Evolutionary conservation across 2,113 vertebrate genomes (phyloP).

Genomic region (Heterocephalus glaber): DNA sequence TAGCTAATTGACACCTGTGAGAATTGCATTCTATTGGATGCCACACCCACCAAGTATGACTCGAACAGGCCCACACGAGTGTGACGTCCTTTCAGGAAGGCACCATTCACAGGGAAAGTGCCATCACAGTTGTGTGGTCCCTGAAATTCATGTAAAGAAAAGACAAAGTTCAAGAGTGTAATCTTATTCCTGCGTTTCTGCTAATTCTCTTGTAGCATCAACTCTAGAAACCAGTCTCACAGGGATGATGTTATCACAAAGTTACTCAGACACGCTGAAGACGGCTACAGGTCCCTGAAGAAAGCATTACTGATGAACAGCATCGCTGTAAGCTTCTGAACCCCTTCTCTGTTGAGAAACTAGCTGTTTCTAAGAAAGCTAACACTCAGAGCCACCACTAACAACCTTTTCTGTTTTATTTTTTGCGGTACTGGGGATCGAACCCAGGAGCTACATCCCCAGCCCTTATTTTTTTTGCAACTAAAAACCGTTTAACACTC

Average conservation of each 20-base stretch:
- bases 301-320: slow-evolving; percentile 72
- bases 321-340: slow-evolving; percentile 69
- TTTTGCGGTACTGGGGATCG: too few species aligned
- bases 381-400: neutral
- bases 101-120: rapidly evolving
- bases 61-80: rapidly evolving
- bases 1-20: rapidly evolving
- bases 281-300: slow-evolving; percentile 76
- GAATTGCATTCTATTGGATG: rapidly evolving
- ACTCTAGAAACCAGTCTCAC: neutral
- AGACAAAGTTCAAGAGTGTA: neutral
- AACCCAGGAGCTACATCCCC: too few species aligned
- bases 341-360: neutral
- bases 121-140: rapidly evolving
- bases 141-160: neutral
- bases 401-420: too few species aligned
- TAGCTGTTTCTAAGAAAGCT: neutral
- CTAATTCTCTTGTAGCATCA: neutral
- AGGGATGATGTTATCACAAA: slow-evolving; percentile 70
- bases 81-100: neutral
- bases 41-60: rapidly evolving
- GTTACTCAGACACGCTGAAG: slow-evolving; percentile 72
- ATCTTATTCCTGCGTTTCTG: neutral
- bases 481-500: too few species aligned
- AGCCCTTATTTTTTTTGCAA: too few species aligned